Base-by-base conservation (phyloP, 2,797 vertebrate species). In the Megaceryle alcyon region DNA sequence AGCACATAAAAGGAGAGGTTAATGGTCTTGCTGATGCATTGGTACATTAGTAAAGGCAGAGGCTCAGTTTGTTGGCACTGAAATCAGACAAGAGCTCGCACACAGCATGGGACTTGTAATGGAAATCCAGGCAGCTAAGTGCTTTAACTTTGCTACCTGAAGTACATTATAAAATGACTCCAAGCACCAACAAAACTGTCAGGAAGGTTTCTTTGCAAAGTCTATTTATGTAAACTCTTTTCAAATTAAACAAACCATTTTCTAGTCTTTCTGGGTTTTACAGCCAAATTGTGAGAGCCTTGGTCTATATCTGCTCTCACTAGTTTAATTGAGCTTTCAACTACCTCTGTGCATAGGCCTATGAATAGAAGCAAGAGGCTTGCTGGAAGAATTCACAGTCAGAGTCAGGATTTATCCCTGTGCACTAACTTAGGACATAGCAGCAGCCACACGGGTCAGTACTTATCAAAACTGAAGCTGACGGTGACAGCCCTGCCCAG, bases 1-100 rank as follows among this genome's bases (percentile, higher is more conserved):
- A 96, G 71, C 68, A 72, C 10, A 28, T 70, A 70, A 60, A 77
- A 88, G 69, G 83, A 96, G 91, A 97, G 71, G 93, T 92, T 88
- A 94, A 92, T 93, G 71, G 66, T 69, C 43, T 76, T 14, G 19
- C 64, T 92, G 91, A 90, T 90, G 72, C 48, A 80, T 46, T 86
- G 60, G 88, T 96, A 35, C 90, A 87, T 94, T 82, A 92, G 94
- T 48, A 93, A 71, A 28, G 65, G 81, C 87, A 86, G 68, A 87
- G 43, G 12, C 71, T 95, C 46, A 10, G 64, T 86, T 41, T 93
- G 60, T 29, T 95, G 92, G 93, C 92, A 80, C 54, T 72, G 76
- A 89, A 80, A 49, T 80, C 72, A 63, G 92, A 69, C 48, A 87
- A 70, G 73, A 76, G n/a, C 51, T 83, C 72, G 41, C 33, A 39